A percentile compares a stretch with the other conserved stretches of the same genome.
phyloP scores from a whole-genome alignment of 1,140 invertebrate genomes.

The Meloidogyne hapla region DNA sequence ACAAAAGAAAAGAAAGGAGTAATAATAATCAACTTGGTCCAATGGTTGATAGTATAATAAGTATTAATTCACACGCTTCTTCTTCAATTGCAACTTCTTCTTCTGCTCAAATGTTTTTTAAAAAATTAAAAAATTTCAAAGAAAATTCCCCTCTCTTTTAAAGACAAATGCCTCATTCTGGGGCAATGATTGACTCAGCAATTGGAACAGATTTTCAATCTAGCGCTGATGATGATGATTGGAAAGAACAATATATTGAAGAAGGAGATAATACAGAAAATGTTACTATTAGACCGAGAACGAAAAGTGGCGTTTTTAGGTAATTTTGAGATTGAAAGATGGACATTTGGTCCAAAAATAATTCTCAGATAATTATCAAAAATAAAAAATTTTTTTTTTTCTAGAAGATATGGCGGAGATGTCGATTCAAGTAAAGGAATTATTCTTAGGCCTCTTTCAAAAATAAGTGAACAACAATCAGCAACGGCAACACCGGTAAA shows the following conservation, averaged over 20 bases:
- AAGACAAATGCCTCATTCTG: constrained; percentile 9
- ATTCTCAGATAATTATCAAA: too few species aligned
- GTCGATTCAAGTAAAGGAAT: background rate
- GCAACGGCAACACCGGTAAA: background rate
- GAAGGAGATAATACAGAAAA: background rate
- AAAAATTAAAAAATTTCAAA: background rate
- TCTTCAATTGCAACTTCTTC: background rate
- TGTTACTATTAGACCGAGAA: background rate
- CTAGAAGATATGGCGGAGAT: constrained; percentile 15
- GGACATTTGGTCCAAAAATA: background rate
- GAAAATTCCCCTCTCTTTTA: background rate
- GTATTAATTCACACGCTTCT: background rate
- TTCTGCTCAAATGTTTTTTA: background rate
- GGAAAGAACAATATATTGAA: background rate
- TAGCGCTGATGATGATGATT: background rate
- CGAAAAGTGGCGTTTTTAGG: constrained; percentile 4
- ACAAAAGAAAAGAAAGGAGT: background rate
- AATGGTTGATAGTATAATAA: constrained; percentile 6
- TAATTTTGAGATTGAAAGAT: background rate
- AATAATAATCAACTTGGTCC: background rate
- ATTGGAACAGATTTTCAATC: constrained; percentile 18
- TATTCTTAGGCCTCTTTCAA: background rate
- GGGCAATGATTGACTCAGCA: constrained; percentile 25
- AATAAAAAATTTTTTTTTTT: background rate
- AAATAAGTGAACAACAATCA: constrained; percentile 24